Conservation (phyloP, 2,797 vertebrate genomes). For the Amazona finschi region DNA sequence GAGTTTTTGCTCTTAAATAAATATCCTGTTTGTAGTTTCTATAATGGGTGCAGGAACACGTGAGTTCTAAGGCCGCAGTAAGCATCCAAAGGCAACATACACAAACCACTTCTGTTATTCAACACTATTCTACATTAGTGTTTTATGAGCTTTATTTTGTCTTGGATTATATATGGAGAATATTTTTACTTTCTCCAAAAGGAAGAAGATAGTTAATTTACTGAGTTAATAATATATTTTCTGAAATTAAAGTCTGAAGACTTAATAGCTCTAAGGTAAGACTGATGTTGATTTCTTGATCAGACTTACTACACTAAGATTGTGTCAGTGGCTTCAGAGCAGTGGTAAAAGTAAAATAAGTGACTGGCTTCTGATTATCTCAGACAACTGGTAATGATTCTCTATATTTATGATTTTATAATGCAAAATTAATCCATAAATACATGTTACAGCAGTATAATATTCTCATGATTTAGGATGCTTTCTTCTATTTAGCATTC, state of each 20-base stretch:
- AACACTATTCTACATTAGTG: rapidly evolving
- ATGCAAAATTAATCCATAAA: background rate
- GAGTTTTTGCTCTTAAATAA: background rate
- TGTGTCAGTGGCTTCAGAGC: background rate
- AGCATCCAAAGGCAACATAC: background rate
- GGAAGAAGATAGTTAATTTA: background rate
- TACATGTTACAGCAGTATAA: background rate
- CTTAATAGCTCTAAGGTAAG: background rate
- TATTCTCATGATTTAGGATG: background rate
- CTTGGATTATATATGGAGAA: background rate
- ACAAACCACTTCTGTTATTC: background rate
- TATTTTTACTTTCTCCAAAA: background rate
- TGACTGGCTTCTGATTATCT: background rate
- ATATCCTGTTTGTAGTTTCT: background rate
- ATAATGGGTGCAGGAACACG: background rate
- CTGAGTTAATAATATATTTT: background rate
- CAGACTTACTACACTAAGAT: background rate
- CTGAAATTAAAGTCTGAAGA: background rate
- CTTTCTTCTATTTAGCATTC: background rate
- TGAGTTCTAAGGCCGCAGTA: rapidly evolving
- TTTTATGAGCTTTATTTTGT: background rate
- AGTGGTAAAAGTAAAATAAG: background rate
- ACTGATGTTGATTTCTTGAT: background rate
- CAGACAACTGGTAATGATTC: background rate
- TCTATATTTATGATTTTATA: background rate